A percentile compares a stretch with the other conserved stretches of the same genome.
Conservation (phyloP, 2,797 vertebrate species). For the Phoxinus dragarum region DNA sequence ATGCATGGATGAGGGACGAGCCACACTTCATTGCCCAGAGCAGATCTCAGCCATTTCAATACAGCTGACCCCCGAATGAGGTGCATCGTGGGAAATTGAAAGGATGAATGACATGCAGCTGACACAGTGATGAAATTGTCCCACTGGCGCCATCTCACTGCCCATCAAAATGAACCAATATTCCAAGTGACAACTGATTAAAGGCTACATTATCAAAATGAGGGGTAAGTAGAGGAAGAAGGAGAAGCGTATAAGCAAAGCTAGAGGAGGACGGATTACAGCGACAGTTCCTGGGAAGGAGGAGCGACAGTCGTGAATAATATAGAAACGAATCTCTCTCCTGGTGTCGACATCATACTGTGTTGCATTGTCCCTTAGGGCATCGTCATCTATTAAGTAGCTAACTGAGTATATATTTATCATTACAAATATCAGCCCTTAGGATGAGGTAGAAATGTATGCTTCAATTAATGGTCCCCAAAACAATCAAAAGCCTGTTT, state of each 20-base stretch:
- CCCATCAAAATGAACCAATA: slow-evolving; percentile 40
- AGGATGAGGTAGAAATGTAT: slow-evolving; percentile 40
- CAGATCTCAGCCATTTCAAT: slow-evolving; percentile 57
- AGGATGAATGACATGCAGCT: slow-evolving; percentile 39
- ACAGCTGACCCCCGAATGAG: slow-evolving; percentile 50
- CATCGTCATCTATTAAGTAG: slow-evolving; percentile 41
- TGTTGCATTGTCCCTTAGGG: slow-evolving; percentile 52
- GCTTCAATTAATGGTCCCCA: slow-evolving; percentile 49
- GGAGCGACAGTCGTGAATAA: slow-evolving; percentile 17
- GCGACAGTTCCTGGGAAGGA: neutral
- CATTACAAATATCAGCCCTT: slow-evolving; percentile 52
- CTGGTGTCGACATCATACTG: slow-evolving; percentile 42
- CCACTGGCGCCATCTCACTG: slow-evolving; percentile 31
- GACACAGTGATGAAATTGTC: slow-evolving; percentile 40
- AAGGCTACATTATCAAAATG: slow-evolving; percentile 46
- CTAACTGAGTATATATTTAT: slow-evolving; percentile 54
- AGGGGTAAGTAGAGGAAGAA: slow-evolving; percentile 12
- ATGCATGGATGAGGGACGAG: slow-evolving; percentile 36
- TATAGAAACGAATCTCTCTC: slow-evolving; percentile 42
- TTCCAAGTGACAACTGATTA: slow-evolving; percentile 49
- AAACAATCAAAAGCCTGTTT: slow-evolving; percentile 57
- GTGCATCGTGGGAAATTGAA: slow-evolving; percentile 50
- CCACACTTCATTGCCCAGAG: slow-evolving; percentile 46
- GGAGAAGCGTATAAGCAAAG: slow-evolving; percentile 2
- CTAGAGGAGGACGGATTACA: neutral